These are phyloP conservation scores for Hypomecis punctinalis DNA, from an alignment of 2,888 invertebrate genomes.

Conservation along the genomic window DNA sequence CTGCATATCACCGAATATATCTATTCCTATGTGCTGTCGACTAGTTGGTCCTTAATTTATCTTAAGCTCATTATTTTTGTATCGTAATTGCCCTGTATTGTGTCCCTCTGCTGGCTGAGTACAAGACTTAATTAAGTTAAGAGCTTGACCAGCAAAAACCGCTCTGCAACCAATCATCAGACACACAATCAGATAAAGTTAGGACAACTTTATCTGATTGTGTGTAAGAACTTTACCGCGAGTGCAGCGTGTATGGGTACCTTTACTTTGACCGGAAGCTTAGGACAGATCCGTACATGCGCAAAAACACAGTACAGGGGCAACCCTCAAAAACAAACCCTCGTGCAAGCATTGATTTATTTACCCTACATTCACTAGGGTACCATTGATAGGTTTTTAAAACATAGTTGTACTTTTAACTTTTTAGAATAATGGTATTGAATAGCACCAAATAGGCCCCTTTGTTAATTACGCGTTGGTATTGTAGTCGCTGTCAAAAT, in stretches of 20 bases:
- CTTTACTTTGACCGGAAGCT: slow-evolving; percentile 5
- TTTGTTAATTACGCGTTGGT: background rate
- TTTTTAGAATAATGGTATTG: background rate
- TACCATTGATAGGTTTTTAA: background rate
- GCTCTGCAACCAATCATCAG: too few relatives aligned
- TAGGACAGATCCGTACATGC: slow-evolving; percentile 3
- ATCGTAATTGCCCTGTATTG: too few relatives aligned
- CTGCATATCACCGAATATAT: too few relatives aligned
- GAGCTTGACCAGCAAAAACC: too few relatives aligned
- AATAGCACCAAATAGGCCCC: background rate
- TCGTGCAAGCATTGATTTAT: slow-evolving; percentile 5
- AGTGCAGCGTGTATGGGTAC: background rate
- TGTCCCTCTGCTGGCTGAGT: too few relatives aligned
- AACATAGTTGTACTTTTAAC: background rate
- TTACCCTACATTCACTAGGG: background rate
- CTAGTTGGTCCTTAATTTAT: too few relatives aligned
- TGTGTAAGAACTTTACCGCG: background rate
- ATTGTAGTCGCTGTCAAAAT: background rate
- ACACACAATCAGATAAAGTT: too few relatives aligned
- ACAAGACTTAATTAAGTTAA: too few relatives aligned
- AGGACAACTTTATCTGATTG: too few relatives aligned
- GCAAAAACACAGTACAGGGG: slow-evolving; percentile 1
- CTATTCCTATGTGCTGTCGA: too few relatives aligned
- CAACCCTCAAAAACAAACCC: slow-evolving; percentile 9
- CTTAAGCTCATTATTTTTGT: too few relatives aligned